Evolutionary conservation across 2,113 vertebrate genomes (phyloP), one percentile per base, ranked within the genome.

Genomic region (Syngnathoides biaculeatus): DNA sequence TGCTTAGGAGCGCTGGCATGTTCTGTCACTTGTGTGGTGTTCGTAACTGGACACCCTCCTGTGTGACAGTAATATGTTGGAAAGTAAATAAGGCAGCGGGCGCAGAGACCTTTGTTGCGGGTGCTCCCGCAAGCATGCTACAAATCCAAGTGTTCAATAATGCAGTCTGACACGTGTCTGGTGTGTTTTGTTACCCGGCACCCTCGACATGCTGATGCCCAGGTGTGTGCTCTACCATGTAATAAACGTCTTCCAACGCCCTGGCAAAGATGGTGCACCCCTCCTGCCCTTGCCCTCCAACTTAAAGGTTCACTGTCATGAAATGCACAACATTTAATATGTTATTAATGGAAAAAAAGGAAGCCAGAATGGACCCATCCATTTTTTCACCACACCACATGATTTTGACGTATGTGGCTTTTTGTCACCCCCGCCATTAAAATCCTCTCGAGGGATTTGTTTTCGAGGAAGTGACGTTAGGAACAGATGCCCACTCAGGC

Each of bases 11-110:
- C 78, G 20, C 35, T 24, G 70, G 71, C 69, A 65, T 78, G 70
- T 77, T 79, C 64, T 80, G 67, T 79, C 22, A 20, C 72, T 69
- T 60, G 66, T 72, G 67, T 79, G 73, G 85, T 74, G 68, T 64
- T 63, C 56, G 79, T 80, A 87, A 85, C 73, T 40, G 65, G 75
- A 87, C 72, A 64, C 35, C 22, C 59, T 48, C 71, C 43, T 62
- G 66, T 57, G 66, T 40, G 53, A 67, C 52, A 72, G 64, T 64
- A 75, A 79, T 66, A 80, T 69, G 62, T 62, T 12, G 30, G 68
- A 80, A 77, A 71, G 74, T 85, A 87, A 88, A 84, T 84, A 79
- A 88, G 79, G 61, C n/a, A 27, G 66, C 6, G 38, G 48, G 22
- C 39, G 57, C 40, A 39, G 65, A 67, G 63, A 73, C 68, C 62